A percentile compares a stretch with the other conserved stretches of the same genome.
Evolutionary conservation across 2,888 invertebrate species (phyloP).

Genomic region (Phymatocera aterrima): DNA sequence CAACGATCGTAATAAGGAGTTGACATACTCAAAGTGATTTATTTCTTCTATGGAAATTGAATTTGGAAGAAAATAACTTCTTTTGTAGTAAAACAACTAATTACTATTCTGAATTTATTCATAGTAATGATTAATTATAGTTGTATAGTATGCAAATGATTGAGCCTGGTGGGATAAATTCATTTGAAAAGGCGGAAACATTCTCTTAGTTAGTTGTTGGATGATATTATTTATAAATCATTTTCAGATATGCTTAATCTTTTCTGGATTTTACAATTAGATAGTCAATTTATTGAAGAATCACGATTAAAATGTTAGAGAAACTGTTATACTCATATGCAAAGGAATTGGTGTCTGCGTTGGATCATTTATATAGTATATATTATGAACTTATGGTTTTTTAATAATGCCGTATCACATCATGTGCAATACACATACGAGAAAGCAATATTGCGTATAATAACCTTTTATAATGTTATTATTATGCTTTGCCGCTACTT

Average conservation of each 20-base stretch:
- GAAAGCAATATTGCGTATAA: constrained; percentile 35
- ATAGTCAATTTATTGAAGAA: background rate
- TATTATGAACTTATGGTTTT: constrained; percentile 11
- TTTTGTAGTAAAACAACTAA: constrained; percentile 4
- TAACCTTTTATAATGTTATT: constrained; percentile 22
- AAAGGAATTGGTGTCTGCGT: constrained; percentile 32
- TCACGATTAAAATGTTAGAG: background rate
- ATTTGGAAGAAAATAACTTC: background rate
- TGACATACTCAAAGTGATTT: background rate
- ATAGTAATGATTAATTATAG: background rate
- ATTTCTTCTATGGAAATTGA: background rate
- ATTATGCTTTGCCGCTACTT: constrained; percentile 42
- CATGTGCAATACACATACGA: constrained; percentile 28
- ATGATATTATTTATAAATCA: background rate
- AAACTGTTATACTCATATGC: constrained; percentile 20
- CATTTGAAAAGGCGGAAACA: background rate
- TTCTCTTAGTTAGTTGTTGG: background rate
- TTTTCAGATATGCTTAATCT: background rate
- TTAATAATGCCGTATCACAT: constrained; percentile 30
- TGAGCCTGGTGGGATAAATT: background rate
- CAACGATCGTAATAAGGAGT: background rate
- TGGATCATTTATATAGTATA: constrained; percentile 1
- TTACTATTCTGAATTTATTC: background rate
- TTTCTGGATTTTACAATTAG: background rate
- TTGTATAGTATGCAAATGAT: background rate